Base-by-base conservation (phyloP, 1,140 invertebrate species). In the Cryptotermes secundus region DNA sequence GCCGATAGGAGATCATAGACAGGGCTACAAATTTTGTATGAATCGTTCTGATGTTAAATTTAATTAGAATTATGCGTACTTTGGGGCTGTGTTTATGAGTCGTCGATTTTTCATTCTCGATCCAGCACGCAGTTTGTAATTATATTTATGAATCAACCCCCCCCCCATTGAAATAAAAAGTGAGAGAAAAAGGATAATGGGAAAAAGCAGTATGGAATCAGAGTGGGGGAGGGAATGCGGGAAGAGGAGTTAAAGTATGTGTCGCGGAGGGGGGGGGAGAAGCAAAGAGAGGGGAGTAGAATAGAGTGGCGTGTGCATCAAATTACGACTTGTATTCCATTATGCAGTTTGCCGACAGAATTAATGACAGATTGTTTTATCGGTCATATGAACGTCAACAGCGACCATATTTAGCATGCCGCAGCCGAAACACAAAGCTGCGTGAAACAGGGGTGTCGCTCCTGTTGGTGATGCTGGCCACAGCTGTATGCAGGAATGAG, bases 311-410 rank as follows among this genome's bases (percentile, higher is more conserved):
- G 59, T 72, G 59, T 72, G n/a, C 59, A 72, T 72, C 59, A 31
- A 72, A 72, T 72, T 72, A 72, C 59, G 59, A 72, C 59, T 72
- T 72, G 59, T 72, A 72, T 72, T 72, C 59, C 59, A 72, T 72
- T 72, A 72, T 72, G 59, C 59, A 72, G 59, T 72, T 72, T 31
- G 59, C n/a, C 53, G 59, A 72, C 59, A 72, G 59, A 72, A 72
- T n/a, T 72, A 72, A 72, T 72, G 59, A 31, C 59, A 72, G 59
- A 72, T 72, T 72, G 59, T 72, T 72, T 72, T 72, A 72, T 72
- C n/a, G 59, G 59, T n/a, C n/a, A 72, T 72, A 72, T 72, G 59
- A 72, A 72, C 59, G 31, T 72, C 59, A 72, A 72, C 59, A 72
- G 59, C 59, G 59, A 72, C 59, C 59, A 31, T 72, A 72, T 72